Percentiles rank a stretch among this genome's conserved stretches.
These are phyloP conservation scores for Cheilosia urbana DNA, from an alignment of 2,888 invertebrate species.

Conservation along the genomic window DNA sequence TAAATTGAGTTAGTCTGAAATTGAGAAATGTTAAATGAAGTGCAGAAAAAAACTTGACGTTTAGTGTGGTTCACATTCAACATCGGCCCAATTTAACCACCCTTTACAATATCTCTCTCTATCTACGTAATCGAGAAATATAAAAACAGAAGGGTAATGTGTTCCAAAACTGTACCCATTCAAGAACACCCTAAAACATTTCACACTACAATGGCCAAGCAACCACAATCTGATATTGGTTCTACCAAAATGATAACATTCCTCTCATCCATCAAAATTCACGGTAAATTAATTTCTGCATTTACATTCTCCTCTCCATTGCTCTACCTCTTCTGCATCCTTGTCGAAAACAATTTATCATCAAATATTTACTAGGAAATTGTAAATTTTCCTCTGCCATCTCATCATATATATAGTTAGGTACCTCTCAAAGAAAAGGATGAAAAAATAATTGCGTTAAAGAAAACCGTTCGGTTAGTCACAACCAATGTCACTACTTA, in stretches of 20 bases:
- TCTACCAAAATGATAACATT: not conserved
- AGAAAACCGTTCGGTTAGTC: slow-evolving; percentile 52
- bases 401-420: not conserved
- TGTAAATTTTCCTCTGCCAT: slow-evolving; percentile 23
- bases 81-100: too few relatives aligned
- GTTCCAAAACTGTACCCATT: too few relatives aligned
- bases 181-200: too few relatives aligned
- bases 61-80: too few relatives aligned
- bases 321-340: not conserved
- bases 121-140: too few relatives aligned
- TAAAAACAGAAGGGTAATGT: too few relatives aligned
- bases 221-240: not conserved
- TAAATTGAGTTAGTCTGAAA: too few relatives aligned
- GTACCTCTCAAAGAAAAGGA: not conserved
- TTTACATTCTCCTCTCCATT: slow-evolving; percentile 30
- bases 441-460: slow-evolving; percentile 53
- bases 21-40: too few relatives aligned
- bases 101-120: too few relatives aligned
- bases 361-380: slow-evolving; percentile 30
- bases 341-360: slow-evolving; percentile 10
- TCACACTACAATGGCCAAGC: too few relatives aligned
- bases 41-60: too few relatives aligned
- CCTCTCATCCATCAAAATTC: not conserved
- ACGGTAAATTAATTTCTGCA: slow-evolving; percentile 17
- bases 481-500: slow-evolving; percentile 34